Conservation (phyloP, 1,140 invertebrate genomes). For the Bombus superbus region DNA sequence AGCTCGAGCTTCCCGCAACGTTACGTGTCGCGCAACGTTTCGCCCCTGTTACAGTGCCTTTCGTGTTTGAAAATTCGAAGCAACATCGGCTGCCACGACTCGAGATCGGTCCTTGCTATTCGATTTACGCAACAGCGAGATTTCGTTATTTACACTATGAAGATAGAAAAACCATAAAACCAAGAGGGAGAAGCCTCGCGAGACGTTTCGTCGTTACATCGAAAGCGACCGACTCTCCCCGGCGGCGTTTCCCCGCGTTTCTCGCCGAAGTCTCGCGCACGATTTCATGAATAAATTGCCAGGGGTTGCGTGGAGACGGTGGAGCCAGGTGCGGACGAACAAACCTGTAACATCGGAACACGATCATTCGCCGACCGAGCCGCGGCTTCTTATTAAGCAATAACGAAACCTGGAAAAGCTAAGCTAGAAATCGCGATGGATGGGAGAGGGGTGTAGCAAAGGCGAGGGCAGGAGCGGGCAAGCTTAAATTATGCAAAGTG, state of each 20-base stretch:
- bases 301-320: not conserved
- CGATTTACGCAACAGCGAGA: not conserved
- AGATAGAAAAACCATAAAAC: not conserved
- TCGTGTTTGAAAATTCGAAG: too few relatives aligned
- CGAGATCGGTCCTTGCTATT: not conserved
- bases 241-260: not conserved
- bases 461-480: not conserved
- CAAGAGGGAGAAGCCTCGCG: too few relatives aligned
- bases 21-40: not conserved
- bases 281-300: constrained; percentile 41
- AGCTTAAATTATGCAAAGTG: constrained; percentile 78
- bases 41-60: not conserved
- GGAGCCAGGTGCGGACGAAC: not conserved
- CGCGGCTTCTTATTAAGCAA: constrained; percentile 33
- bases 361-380: not conserved
- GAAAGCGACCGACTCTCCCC: not conserved
- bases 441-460: not conserved
- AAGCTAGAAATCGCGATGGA: constrained; percentile 14
- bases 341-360: constrained; percentile 34
- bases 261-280: not conserved
- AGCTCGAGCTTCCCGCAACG: not conserved
- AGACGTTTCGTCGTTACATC: not conserved
- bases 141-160: not conserved
- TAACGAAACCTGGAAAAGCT: not conserved
- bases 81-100: too few relatives aligned